Conservation (phyloP, 2,113 vertebrate genomes). For the Myrmecophaga tridactyla region DNA sequence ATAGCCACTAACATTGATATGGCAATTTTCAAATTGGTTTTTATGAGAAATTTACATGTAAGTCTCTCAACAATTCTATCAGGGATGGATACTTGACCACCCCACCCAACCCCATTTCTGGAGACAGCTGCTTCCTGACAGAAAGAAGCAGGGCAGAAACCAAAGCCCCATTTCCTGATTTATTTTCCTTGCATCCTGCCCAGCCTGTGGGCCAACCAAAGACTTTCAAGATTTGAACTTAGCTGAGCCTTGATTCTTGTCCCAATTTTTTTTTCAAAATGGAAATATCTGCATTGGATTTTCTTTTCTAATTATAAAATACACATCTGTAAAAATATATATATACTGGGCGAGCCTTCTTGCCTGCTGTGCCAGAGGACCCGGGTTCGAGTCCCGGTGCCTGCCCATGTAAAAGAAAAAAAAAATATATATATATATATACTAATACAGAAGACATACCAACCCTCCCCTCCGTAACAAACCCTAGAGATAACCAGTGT, state of each 20-base stretch:
- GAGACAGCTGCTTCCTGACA: not conserved
- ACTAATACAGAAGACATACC: not conserved
- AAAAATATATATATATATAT: no score
- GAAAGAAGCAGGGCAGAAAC: not conserved
- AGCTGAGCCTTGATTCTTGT: not conserved
- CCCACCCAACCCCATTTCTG: not conserved
- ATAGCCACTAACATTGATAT: not conserved
- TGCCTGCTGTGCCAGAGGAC: no score
- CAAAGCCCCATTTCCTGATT: not conserved
- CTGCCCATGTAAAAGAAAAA: no score
- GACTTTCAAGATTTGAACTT: not conserved
- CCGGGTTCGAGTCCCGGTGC: no score
- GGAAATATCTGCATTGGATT: not conserved
- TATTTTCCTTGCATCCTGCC: rapidly evolving
- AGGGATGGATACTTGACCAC: no score
- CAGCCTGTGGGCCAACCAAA: not conserved
- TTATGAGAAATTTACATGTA: not conserved
- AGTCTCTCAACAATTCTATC: not conserved
- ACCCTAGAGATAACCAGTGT: not conserved
- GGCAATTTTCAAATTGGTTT: not conserved
- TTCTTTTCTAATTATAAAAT: not conserved
- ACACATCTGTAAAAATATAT: not conserved
- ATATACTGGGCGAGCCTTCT: no score
- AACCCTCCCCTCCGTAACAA: not conserved
- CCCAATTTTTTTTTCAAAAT: not conserved